Evolutionary conservation across 2,113 vertebrate species (phyloP).

Genomic region (Hoplias malabaricus): DNA sequence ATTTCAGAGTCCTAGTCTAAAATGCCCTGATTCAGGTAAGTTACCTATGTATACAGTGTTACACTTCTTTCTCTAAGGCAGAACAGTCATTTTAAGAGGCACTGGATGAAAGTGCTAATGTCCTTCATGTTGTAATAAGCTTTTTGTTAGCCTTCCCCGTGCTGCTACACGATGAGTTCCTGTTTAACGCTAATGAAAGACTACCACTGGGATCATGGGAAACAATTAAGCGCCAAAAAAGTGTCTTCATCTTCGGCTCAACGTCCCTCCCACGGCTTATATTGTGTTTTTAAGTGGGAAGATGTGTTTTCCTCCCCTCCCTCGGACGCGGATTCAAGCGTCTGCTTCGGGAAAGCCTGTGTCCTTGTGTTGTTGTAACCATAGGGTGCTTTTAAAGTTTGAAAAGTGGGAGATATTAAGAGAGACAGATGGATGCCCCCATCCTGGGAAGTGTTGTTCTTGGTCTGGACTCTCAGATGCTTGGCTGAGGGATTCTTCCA

Average conservation of each 20-base stretch:
- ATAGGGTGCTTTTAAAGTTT: constrained; percentile 31
- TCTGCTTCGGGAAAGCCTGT: constrained; percentile 9
- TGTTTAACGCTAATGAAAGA: constrained; percentile 38
- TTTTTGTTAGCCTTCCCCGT: constrained; percentile 5
- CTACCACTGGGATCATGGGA: constrained; percentile 30
- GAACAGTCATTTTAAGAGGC: too few species aligned
- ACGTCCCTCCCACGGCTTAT: background rate
- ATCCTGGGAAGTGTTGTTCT: constrained; percentile 27
- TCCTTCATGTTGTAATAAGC: constrained; percentile 25
- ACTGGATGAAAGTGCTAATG: background rate
- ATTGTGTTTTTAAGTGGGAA: constrained; percentile 4
- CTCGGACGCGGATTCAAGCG: constrained; percentile 12
- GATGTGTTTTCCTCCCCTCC: background rate
- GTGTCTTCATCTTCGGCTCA: background rate
- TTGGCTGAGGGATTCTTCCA: background rate
- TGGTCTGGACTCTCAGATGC: constrained; percentile 34
- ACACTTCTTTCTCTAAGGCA: too few species aligned
- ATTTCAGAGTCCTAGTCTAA: too few species aligned
- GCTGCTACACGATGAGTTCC: constrained; percentile 31
- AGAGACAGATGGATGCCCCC: constrained; percentile 25
- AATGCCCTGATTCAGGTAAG: too few species aligned
- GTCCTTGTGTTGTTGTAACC: constrained; percentile 32
- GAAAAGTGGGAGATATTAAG: constrained; percentile 8
- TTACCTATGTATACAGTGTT: too few species aligned
- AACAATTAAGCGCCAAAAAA: constrained; percentile 5